These are phyloP conservation scores for Agrilus biguttatus DNA, from an alignment of 2,888 invertebrate species.

Conservation along the genomic window DNA sequence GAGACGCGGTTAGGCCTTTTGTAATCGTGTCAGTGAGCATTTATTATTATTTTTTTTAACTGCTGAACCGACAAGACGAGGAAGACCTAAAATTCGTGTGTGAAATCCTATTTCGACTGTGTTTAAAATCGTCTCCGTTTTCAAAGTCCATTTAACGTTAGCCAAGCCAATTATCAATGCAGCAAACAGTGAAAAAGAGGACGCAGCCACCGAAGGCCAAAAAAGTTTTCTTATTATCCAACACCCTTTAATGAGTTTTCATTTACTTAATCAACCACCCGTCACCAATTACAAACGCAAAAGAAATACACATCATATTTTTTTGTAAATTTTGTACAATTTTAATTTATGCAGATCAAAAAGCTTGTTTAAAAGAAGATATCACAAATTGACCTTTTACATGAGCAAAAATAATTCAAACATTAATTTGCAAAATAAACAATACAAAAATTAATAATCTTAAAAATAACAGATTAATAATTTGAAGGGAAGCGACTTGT, in stretches of 20 bases:
- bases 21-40: constrained; percentile 11
- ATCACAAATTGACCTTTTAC: no score
- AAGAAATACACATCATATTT: no score
- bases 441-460: no score
- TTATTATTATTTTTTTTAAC: constrained; percentile 10
- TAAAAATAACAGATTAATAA: no score
- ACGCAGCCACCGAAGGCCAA: constrained; percentile 7
- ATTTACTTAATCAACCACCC: background rate
- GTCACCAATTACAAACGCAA: background rate
- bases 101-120: constrained; percentile 21
- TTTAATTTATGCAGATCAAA: no score
- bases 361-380: no score
- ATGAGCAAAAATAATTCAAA: no score
- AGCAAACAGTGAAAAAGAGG: constrained; percentile 36
- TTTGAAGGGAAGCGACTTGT: no score
- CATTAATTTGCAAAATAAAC: no score
- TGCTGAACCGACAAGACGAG: constrained; percentile 11
- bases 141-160: constrained; percentile 32
- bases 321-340: no score
- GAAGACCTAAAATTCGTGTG: constrained; percentile 26
- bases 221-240: background rate
- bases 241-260: background rate
- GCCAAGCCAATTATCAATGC: constrained; percentile 34
- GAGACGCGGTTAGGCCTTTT: constrained; percentile 27
- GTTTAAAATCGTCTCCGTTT: constrained; percentile 22